Base-by-base conservation (phyloP, 2,888 invertebrate species). In the Tenodera sinensis region DNA sequence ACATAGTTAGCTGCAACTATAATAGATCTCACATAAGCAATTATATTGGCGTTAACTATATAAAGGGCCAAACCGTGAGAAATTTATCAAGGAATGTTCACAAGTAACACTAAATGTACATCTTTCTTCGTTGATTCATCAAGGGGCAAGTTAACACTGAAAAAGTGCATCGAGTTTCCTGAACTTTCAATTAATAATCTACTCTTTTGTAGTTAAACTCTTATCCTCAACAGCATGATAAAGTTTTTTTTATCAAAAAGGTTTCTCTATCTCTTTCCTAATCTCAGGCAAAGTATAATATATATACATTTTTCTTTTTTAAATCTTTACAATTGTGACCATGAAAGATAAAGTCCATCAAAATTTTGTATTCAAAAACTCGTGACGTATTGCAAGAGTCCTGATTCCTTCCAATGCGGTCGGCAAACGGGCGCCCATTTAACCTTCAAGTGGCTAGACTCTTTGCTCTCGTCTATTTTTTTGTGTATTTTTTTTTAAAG, bases 231-330 rank as follows among this genome's bases (percentile, higher is more conserved):
- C 91, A 91, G 91, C 91, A 91, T 91, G 91, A 91, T 91, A 91
- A 91, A 91, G 91, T 91, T 91, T 91, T 90, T 91, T 90, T 91
- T 91, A 91, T 91, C 91, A 91, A 91, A 91, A 91, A 90, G 91
- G 90, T 91, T 91, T 91, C 91, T 90, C 91, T 91, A 91, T 91
- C 90, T 91, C 91, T 91, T 91, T 91, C 91, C 91, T 91, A 91
- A 91, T 91, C 91, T 91, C 91, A 91, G 91, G 91, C 91, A 91
- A 90, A 91, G 91, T 91, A 91, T 91, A 91, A 90, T 91, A 91
- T 91, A 91, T 91, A 90, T 90, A 91, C 90, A 91, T 90, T 90
- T 90, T 90, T 90, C 88, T 89, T 90, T 90, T 91, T 91, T 90
- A 88, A 90, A 91, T 91, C 91, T 91, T 91, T 91, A 91, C 91